Base-by-base conservation (phyloP, 2,797 vertebrate species). In the Sebastes taczanowskii region DNA sequence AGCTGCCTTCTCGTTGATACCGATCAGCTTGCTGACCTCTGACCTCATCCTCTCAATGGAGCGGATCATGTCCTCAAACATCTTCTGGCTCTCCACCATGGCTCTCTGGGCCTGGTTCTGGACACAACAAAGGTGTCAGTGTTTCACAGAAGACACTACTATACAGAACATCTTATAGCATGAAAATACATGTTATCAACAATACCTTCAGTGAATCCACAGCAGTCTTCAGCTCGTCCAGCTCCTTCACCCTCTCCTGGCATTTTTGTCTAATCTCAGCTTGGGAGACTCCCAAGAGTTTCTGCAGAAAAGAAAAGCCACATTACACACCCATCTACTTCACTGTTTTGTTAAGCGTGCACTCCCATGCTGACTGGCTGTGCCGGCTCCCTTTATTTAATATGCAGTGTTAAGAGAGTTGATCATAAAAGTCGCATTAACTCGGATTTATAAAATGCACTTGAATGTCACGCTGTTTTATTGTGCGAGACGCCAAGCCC, bases 21-120 rank as follows among this genome's bases (percentile, higher is more conserved):
- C 95, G 14, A 96, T 96, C 92, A 96, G 91, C 89, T 96, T 96
- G 84, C 87, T 95, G 52, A 96, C 96, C 92, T 96, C 96, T 23
- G 95, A 94, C 91, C 95, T 95, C 95, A 96, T 96, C 90, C 96
- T 95, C 85, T 96, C 96, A 7, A 96, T 96, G 86, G 95, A 95
- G 82, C 94, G 95, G 65, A 96, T 96, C 96, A 96, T 96, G 76
- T 96, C 96, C 76, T 95, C 95, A 42, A 96, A 96, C 95, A 96
- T 96, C 92, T 96, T 96, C 91, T 96, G 95, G 82, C 96, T 96
- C 70, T 96, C 96, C 42, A 93, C 82, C 96, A 96, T 96, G 81
- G 96, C 95, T 87, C 96, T 94, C 79, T 96, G 95, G n/a, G 96
- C 96, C 0, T 95, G 95, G 85, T 95, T 96, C 96, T 96, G 90